Conservation (phyloP, 2,113 vertebrate genomes). For the Scopus umbretta region DNA sequence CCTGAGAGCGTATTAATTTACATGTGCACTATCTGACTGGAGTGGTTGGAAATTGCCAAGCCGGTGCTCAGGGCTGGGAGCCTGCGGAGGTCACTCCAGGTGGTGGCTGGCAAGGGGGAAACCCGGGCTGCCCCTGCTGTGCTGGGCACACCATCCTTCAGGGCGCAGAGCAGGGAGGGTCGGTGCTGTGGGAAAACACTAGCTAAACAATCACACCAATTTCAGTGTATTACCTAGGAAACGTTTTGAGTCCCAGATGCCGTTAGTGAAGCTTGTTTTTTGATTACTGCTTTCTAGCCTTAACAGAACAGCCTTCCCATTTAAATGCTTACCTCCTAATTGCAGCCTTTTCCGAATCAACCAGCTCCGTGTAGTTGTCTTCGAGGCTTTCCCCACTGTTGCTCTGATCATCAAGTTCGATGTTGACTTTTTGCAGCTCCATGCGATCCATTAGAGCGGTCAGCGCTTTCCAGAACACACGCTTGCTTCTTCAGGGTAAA, state of each 20-base stretch:
- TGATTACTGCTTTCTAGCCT: neutral
- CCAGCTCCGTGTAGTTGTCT: conserved; percentile 73
- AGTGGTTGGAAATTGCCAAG: neutral
- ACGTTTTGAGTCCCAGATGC: neutral
- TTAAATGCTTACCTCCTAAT: conserved; percentile 78
- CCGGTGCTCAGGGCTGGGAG: neutral
- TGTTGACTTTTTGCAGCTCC: conserved; percentile 89
- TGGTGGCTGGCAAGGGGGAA: rapidly evolving
- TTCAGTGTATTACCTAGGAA: neutral
- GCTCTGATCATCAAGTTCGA: conserved; percentile 81
- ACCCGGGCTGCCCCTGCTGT: neutral
- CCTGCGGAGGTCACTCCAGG: neutral
- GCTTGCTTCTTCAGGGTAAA: conserved; percentile 66
- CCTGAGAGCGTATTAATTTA: neutral
- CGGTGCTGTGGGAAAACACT: neutral
- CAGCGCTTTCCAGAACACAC: conserved; percentile 62
- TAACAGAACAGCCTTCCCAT: neutral
- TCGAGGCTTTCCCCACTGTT: conserved; percentile 83
- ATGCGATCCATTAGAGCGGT: conserved; percentile 81
- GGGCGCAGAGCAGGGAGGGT: neutral
- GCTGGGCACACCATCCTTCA: neutral
- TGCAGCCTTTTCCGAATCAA: conserved; percentile 79
- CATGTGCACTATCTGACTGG: neutral
- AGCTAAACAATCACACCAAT: neutral
- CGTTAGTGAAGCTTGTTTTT: neutral